Base-by-base conservation (phyloP, 2,797 vertebrate genomes). In the Otus scops region DNA sequence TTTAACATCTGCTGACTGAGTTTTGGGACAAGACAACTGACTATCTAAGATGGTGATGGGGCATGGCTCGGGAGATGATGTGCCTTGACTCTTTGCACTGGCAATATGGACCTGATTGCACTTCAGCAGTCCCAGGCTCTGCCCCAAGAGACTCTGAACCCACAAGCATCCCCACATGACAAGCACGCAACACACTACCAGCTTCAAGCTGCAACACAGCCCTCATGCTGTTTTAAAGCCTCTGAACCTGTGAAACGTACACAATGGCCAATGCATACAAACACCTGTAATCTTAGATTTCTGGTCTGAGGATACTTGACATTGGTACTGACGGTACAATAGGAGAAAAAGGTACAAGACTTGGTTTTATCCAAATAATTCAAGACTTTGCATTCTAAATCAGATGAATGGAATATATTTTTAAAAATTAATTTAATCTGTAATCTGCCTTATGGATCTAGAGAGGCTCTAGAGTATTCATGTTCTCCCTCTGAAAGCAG, bases 81-180 rank as follows among this genome's bases (percentile, higher is more conserved):
- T 19, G 11, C 30, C 34, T 32, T 3, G 45, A n/a, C 34, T 1
- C 1, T 22, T 43, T 2, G 3, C 59, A 28, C 19, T n/a, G 39
- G 38, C 39, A 32, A 12, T 17, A 30, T 3, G 5, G 30, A 59
- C 36, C n/a, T 2, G 3, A 53, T 1, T 2, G 4, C 20, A 26
- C 15, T 70, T 63, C 43, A 50, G 41, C 41, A 34, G 39, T 24
- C 34, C 16, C 41, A 41, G 32, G 41, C 48, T 56, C 41, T 61
- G 70, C 30, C 30, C 30, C 56, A 69, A 27, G 21, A 83, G 18
- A 36, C 56, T 22, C 24, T 17, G 45, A 41, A 48, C 7, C 32
- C 34, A 26, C 18, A 43, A 19, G 20, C 32, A 74, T 24, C 68
- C 34, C 27, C 20, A 24, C 3, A 8, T 13, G 79, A 60, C 0